Base-by-base conservation (phyloP, 2,797 vertebrate species). In the Coregonus ussuriensis region DNA sequence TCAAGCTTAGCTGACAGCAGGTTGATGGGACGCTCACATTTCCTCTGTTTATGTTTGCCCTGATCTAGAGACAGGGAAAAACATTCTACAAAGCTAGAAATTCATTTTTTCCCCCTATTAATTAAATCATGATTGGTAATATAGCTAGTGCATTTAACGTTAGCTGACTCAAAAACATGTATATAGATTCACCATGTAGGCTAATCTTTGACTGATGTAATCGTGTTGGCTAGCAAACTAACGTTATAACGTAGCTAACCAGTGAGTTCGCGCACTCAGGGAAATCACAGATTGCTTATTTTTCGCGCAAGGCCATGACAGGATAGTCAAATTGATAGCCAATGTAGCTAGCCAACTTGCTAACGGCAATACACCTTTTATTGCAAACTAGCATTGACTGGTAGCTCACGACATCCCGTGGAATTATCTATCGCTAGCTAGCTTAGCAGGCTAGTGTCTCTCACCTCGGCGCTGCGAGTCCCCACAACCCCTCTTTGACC, bases 401-500 rank as follows among this genome's bases (percentile, higher is more conserved):
- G 21, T 25, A 29, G 59, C 71, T 31, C 2, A 18, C 71, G 5
- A 15, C 51, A 72, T 29, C 29, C 21, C 29, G 5, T 31, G 4
- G 4, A 54, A 29, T 16, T 4, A 5, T 15, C 5, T 63, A 16
- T 54, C 3, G 51, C n/a, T 51, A 9, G 11, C 11, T 37, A 69
- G 13, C 18, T 53, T 29, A 41, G 88, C 85, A 0, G 70, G 83
- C 86, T 80, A 77, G 75, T 51, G 69, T 82, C 84, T 76, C 93
- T 93, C 93, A 95, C 93, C 94, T 94, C 93, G 92, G 93, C 93
- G 91, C 85, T 92, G 93, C 88, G 91, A 91, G 91, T 93, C 93
- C 90, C 91, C 94, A 91, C 93, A 94, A 76, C 92, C 92, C 92
- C 93, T 91, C 92, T 94, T 92, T 77, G 92, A 90, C 92, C 93